Evolutionary conservation across 2,113 vertebrate genomes (phyloP).

Genomic region (Nesoenas mayeri): DNA sequence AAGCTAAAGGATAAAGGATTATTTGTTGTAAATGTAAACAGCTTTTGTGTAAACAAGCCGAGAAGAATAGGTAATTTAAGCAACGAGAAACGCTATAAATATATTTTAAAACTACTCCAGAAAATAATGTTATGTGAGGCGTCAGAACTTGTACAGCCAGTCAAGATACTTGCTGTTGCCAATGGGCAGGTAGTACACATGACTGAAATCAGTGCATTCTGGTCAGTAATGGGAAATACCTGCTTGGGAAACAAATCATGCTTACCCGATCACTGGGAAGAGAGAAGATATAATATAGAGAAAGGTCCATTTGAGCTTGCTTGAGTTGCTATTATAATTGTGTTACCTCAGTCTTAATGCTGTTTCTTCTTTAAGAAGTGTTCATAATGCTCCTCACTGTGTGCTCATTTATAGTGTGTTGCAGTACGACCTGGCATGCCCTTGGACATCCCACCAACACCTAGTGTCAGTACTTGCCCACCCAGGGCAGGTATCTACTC

Average conservation of each 20-base stretch:
- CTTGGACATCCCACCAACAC: neutral
- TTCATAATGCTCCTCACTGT: neutral
- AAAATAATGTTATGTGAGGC: neutral
- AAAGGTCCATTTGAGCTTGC: neutral
- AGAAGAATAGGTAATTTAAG: neutral
- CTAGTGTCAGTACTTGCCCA: neutral
- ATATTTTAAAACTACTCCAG: neutral
- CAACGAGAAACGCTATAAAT: neutral
- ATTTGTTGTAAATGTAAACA: neutral
- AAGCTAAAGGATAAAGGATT: neutral
- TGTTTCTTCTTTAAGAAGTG: neutral
- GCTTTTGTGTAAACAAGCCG: neutral
- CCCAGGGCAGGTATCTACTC: neutral
- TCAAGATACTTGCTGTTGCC: fast-evolving
- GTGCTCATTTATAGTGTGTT: neutral
- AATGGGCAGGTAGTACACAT: neutral
- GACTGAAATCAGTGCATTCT: neutral
- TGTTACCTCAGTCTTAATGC: neutral
- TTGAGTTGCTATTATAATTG: neutral
- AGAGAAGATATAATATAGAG: neutral
- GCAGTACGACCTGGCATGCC: neutral
- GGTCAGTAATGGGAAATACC: neutral
- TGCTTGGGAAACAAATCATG: neutral
- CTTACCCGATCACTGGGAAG: neutral
- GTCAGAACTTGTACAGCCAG: neutral